Evolutionary conservation across 1,140 invertebrate species (phyloP).

Genomic region (Drosophila albomicans): DNA sequence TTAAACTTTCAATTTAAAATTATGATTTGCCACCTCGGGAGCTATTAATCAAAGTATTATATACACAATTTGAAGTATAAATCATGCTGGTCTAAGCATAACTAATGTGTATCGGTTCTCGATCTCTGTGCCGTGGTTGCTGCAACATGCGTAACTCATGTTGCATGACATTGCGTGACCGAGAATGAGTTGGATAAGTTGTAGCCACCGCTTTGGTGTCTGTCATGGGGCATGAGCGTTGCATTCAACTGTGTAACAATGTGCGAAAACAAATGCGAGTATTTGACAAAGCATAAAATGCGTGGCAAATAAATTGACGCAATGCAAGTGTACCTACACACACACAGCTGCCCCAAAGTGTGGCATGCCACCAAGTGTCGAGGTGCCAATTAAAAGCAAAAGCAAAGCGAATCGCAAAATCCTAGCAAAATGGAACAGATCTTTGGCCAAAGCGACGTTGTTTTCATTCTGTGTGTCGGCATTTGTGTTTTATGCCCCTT

Average conservation of each 20-base stretch:
- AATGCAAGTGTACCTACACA: slow-evolving; percentile 65
- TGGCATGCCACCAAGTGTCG: slow-evolving; percentile 62
- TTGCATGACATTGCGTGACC: slow-evolving; percentile 62
- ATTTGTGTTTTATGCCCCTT: slow-evolving; percentile 71
- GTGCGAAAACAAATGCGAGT: slow-evolving; percentile 66
- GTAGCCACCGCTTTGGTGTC: slow-evolving; percentile 16
- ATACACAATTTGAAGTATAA: background rate
- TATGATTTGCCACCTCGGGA: slow-evolving; percentile 19
- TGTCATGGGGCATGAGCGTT: slow-evolving; percentile 31
- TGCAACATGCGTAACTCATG: slow-evolving; percentile 69
- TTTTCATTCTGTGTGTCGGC: slow-evolving; percentile 64
- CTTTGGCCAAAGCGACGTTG: slow-evolving; percentile 21
- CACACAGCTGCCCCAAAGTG: slow-evolving; percentile 19
- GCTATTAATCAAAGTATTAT: slow-evolving; percentile 22
- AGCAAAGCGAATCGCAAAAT: slow-evolving; percentile 56
- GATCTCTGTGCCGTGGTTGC: background rate
- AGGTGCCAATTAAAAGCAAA: slow-evolving; percentile 76
- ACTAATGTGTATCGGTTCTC: slow-evolving; percentile 10
- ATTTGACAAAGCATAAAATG: slow-evolving; percentile 48
- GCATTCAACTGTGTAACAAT: slow-evolving; percentile 48
- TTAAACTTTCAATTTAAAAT: slow-evolving; percentile 13
- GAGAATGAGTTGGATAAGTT: slow-evolving; percentile 8
- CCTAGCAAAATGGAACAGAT: slow-evolving; percentile 61
- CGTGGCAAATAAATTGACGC: slow-evolving; percentile 65
- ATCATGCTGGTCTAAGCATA: slow-evolving; percentile 13